Conservation (phyloP, 2,113 vertebrate genomes). For the Glareola pratincola region DNA sequence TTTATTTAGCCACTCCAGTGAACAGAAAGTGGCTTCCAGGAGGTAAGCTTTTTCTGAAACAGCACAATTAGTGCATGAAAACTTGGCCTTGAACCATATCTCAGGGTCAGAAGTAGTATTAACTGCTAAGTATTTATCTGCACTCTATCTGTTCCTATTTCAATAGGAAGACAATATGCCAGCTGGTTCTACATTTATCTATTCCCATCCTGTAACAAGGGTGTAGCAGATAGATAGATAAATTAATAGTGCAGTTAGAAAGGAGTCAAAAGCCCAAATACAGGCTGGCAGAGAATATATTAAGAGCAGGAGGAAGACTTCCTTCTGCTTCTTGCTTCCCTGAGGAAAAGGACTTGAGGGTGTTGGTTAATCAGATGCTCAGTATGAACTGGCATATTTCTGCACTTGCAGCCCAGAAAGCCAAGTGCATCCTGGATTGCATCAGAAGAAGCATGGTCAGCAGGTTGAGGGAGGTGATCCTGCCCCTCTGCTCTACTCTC, state of each 20-base stretch:
- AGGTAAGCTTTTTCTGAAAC: constrained; percentile 42
- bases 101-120: constrained; percentile 32
- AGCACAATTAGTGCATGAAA: constrained; percentile 41
- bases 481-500: background rate
- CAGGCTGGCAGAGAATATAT: background rate
- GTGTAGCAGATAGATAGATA: background rate
- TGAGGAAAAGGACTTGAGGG: background rate
- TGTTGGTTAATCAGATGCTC: background rate
- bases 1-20: constrained; percentile 31
- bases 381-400: background rate
- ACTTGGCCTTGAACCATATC: constrained; percentile 38
- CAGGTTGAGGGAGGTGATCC: background rate
- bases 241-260: background rate
- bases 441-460: background rate
- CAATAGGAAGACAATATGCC: background rate
- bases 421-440: background rate
- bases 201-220: background rate
- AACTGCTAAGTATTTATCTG: constrained; percentile 7
- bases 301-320: background rate
- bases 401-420: no score
- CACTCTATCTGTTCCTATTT: background rate
- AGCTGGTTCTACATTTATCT: background rate
- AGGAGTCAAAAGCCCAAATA: background rate
- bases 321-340: background rate
- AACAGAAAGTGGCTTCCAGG: constrained; percentile 28